phyloP scores from a whole-genome alignment of 2,797 vertebrate genomes.

The Lemur catta region DNA sequence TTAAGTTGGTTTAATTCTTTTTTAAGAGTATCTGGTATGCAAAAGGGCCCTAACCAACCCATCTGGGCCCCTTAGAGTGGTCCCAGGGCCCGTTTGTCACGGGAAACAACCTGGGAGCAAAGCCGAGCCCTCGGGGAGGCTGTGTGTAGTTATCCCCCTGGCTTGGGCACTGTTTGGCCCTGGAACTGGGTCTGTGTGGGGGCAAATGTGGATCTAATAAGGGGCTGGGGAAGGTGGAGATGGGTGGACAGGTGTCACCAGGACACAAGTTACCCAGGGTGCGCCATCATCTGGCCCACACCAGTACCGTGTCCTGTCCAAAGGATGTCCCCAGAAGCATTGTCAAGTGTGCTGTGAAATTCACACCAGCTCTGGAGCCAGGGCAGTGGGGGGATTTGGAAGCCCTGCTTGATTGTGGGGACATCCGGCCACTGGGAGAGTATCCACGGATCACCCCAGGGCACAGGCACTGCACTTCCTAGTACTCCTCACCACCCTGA shows the following conservation, averaged over 20 bases:
- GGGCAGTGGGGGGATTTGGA: no score
- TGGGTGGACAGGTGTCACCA: background rate
- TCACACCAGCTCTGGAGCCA: background rate
- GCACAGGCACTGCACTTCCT: background rate
- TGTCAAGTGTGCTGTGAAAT: no score
- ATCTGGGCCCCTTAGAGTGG: background rate
- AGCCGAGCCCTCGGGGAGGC: background rate
- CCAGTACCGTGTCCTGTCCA: no score
- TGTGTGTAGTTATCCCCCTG: accelerated
- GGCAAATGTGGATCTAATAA: background rate
- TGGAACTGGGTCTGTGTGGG: background rate
- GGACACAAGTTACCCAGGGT: background rate
- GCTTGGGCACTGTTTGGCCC: background rate
- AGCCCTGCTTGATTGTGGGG: background rate
- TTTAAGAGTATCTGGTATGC: background rate
- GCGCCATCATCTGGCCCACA: no score
- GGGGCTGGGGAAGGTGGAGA: background rate
- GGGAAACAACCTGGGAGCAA: accelerated
- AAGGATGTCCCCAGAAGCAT: background rate
- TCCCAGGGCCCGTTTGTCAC: background rate
- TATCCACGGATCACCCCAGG: accelerated
- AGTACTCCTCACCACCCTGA: background rate
- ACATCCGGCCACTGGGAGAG: background rate
- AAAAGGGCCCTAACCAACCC: background rate
- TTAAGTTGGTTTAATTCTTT: background rate